These are phyloP conservation scores for Berghia stephanieae DNA, from an alignment of 1,140 invertebrate genomes.

Conservation along the genomic window DNA sequence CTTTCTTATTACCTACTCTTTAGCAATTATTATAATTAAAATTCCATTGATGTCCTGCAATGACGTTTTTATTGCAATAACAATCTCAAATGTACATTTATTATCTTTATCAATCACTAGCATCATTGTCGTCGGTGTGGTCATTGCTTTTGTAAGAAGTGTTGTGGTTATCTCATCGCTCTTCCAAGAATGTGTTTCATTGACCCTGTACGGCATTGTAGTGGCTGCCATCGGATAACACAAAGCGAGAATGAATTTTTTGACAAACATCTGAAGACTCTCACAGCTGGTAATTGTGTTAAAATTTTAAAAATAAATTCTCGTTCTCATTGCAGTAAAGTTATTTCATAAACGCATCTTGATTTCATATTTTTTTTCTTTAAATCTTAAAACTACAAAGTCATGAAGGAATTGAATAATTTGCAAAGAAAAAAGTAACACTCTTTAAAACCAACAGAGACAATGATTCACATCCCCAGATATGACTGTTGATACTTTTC, in stretches of 20 bases:
- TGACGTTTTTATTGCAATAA: neutral
- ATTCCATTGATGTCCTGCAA: neutral
- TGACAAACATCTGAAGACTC: conserved; percentile 69
- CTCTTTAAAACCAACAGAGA: neutral
- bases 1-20: neutral
- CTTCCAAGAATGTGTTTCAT: conserved; percentile 71
- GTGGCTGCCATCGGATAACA: conserved; percentile 65
- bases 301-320: neutral
- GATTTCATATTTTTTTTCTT: no score
- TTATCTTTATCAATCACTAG: conserved; percentile 49
- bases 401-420: no score
- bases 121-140: conserved; percentile 74
- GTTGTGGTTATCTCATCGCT: conserved; percentile 65
- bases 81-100: neutral
- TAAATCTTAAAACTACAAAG: no score
- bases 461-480: neutral
- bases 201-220: conserved; percentile 71
- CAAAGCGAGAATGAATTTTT: conserved; percentile 70
- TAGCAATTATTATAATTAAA: neutral
- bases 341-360: neutral
- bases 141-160: conserved; percentile 68
- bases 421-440: no score
- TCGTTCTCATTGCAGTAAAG: neutral
- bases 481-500: neutral
- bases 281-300: conserved; percentile 63